Base-by-base conservation (phyloP, 2,797 vertebrate genomes). In the Myotis findleyi region DNA sequence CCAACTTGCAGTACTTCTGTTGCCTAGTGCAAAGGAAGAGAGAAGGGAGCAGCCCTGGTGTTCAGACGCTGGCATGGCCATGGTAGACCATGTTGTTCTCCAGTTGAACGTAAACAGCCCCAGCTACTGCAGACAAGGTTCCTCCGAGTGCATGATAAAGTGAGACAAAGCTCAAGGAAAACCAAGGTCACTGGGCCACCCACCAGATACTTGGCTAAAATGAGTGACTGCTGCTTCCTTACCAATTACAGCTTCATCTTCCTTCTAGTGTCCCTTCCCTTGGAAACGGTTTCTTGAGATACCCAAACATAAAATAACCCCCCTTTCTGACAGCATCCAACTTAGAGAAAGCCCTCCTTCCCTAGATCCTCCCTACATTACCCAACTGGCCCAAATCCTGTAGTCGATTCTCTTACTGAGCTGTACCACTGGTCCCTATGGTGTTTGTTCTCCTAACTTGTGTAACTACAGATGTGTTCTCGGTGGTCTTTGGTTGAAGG, bases 21-120 rank as follows among this genome's bases (percentile, higher is more conserved):
- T 36, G 18, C 51, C 21, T 12, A 38, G 79, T 6, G 41, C 16
- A 2, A 7, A 59, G 44, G 27, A 33, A 30, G 7, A 38, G 21
- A 13, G 21, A 8, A 13, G 53, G 47, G 84, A n/a, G 36, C 14
- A 14, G 57, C 14, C 13, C 64, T 18, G 69, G 57, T 3, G 0
- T 38, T 71, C 12, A 16, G 73, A 14, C 33, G n/a, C 12, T 33
- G 25, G 36, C 12, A 14, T 16, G 41, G 62, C 2, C 33, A 41
- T 20, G 64, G 4, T 3, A 4, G 33, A 6, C 25, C n/a, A 1
- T 30, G 5, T 62, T 64, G 41, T 44, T 44, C 76, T 83, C 47
- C n/a, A 3, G 7, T 5, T 18, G 33, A 17, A n/a, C 6, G 23
- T 7, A 2, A 33, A 7, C 25, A 2, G 3, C 21, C 25, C 44